Evolutionary conservation across 2,113 vertebrate species (phyloP).

Genomic region (Felis catus): DNA sequence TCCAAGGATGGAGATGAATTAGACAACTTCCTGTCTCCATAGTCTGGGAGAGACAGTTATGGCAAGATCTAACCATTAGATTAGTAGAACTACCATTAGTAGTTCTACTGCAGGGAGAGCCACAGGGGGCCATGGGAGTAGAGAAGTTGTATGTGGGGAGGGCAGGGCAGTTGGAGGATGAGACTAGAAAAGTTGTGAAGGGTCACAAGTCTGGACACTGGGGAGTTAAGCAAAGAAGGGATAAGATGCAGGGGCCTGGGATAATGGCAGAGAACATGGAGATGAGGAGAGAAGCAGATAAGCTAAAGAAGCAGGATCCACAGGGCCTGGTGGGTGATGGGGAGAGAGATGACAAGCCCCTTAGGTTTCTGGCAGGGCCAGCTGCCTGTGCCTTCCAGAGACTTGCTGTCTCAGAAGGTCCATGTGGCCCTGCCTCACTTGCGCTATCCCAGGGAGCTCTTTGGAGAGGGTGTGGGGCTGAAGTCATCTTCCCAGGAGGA

Average conservation of each 20-base stretch:
- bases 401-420: background rate
- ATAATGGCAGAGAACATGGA: background rate
- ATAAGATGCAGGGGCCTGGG: background rate
- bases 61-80: background rate
- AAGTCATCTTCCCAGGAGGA: background rate
- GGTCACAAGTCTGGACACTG: background rate
- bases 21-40: background rate
- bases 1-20: conserved; percentile 45
- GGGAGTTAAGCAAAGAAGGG: background rate
- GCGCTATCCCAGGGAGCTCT: background rate
- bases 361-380: background rate
- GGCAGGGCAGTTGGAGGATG: background rate
- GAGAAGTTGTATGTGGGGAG: background rate
- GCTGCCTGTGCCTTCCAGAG: background rate
- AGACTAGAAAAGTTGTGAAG: background rate
- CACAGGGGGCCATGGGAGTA: background rate
- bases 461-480: background rate
- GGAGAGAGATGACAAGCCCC: background rate
- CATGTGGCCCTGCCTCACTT: background rate
- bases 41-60: background rate
- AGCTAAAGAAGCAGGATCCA: background rate
- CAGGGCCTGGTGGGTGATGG: background rate
- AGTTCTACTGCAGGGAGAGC: background rate
- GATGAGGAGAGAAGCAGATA: background rate
- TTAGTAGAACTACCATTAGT: too few species aligned